Evolutionary conservation across 2,113 vertebrate species (phyloP).

Genomic region (Mixornis gularis): DNA sequence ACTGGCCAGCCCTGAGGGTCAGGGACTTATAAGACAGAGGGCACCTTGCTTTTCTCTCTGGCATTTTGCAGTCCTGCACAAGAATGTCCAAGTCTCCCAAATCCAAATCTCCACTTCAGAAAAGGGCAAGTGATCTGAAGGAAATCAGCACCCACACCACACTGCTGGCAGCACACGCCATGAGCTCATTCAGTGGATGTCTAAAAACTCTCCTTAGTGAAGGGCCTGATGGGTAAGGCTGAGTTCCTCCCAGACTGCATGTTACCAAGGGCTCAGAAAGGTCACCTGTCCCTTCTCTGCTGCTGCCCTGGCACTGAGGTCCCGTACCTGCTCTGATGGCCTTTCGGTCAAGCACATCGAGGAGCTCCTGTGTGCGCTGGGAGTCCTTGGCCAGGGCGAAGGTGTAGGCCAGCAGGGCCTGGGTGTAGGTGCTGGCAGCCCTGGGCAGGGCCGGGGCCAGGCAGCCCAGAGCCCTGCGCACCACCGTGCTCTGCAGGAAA

Average conservation of each 20-base stretch:
- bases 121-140: neutral
- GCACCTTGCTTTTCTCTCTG: neutral
- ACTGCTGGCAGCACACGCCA: neutral
- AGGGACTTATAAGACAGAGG: neutral
- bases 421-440: slow-evolving; percentile 71
- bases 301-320: neutral
- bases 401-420: slow-evolving; percentile 82
- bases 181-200: neutral
- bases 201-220: neutral
- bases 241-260: neutral
- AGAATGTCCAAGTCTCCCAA: neutral
- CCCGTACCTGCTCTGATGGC: slow-evolving; percentile 46
- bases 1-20: neutral
- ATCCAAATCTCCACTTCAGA: neutral
- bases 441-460: slow-evolving; percentile 29
- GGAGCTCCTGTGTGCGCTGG: neutral
- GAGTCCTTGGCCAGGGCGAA: slow-evolving; percentile 77
- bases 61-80: neutral
- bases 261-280: neutral
- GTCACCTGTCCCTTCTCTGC: neutral
- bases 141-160: neutral
- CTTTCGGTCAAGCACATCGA: slow-evolving; percentile 19
- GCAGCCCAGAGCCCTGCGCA: slow-evolving; percentile 73
- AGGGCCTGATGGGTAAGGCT: neutral
- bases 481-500: slow-evolving; percentile 63